Conservation (phyloP, 2,888 invertebrate species). For the Oscheius sp. region DNA sequence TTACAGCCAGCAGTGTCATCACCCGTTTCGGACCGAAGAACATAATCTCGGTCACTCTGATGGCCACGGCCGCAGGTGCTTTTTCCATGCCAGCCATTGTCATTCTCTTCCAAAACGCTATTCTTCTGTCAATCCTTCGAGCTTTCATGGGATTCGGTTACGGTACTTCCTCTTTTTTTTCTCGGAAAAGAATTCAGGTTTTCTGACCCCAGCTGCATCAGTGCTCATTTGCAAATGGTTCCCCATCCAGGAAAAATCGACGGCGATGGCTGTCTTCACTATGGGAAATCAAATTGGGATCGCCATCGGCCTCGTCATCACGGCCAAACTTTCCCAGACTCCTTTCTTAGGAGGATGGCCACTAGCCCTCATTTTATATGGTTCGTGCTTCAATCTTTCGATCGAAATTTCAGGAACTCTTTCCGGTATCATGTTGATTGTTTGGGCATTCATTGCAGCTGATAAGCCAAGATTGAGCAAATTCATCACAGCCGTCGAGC, state of each 20-base stretch:
- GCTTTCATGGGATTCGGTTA: slow-evolving; percentile 62
- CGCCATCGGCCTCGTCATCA: slow-evolving; percentile 60
- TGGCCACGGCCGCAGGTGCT: slow-evolving; percentile 52
- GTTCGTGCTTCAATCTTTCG: too few relatives aligned
- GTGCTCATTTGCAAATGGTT: slow-evolving; percentile 65
- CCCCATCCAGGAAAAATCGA: slow-evolving; percentile 62
- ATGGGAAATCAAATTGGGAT: slow-evolving; percentile 60
- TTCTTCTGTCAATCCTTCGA: slow-evolving; percentile 35
- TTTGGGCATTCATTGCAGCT: slow-evolving; percentile 55
- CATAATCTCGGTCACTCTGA: slow-evolving; percentile 48
- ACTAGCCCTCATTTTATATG: slow-evolving; percentile 56
- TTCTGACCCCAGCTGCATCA: slow-evolving; percentile 61
- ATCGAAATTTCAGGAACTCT: slow-evolving; percentile 46
- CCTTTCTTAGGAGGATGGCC: slow-evolving; percentile 63
- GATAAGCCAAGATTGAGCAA: slow-evolving; percentile 59
- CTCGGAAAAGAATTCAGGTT: slow-evolving; percentile 43
- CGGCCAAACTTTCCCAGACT: slow-evolving; percentile 60
- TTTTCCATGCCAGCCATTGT: slow-evolving; percentile 49
- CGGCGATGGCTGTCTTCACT: slow-evolving; percentile 68
- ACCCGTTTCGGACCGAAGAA: slow-evolving; percentile 58
- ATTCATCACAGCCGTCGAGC: slow-evolving; percentile 59
- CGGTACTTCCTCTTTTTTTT: slow-evolving; percentile 47
- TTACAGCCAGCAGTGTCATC: slow-evolving; percentile 51
- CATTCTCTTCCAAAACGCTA: not conserved
- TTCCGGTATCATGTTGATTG: slow-evolving; percentile 43